Evolutionary conservation across 2,797 vertebrate species (phyloP), one percentile per base, ranked within the genome.

Genomic region (Crenichthys baileyi): DNA sequence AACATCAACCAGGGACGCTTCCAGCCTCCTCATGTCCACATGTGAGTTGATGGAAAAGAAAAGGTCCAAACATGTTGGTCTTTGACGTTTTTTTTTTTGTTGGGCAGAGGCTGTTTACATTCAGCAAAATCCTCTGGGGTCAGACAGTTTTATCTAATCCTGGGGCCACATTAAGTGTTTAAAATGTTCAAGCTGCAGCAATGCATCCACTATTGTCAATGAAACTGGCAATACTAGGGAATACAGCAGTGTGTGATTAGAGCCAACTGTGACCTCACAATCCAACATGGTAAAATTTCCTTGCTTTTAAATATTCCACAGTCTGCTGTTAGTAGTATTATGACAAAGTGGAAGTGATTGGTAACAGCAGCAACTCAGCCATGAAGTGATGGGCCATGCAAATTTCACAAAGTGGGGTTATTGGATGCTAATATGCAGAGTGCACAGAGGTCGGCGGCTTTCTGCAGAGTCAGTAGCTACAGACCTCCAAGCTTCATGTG

Each of bases 1-100:
- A 99, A 99, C 93, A 99, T 99, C 94, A 99, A 99, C 96, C 98
- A 99, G 96, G 97, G 97, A 75, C 97, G 98, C 79, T 99, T 99
- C 91, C 98, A 99, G 93, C 98, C 98, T 0, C 98, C 98, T 0
- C 98, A 99, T 5, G 98, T 99, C 83, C 98, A 99, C 94, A 99
- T 99, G 98, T 99, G 86, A 98, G 97, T 96, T 75, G 9, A 16
- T 79, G 36, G 56, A 29, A 6, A 4, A 44, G 26, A 20, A 29
- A 70, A 72, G 3, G 39, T 26, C 2, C 1, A 58, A n/a, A 0
- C 51, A 53, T 22, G 4, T 53, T 53, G 18, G 31, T 36, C 31
- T 36, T 36, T 36, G 31, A 36, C 31, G 4, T 31, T 36, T 36
- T 36, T 36, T 36, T 36, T 3, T 3, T 3, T 36, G 31, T 36